These are phyloP conservation scores for Perdix hodgsoniae DNA, from an alignment of 2,797 vertebrate genomes.

Conservation along the genomic window DNA sequence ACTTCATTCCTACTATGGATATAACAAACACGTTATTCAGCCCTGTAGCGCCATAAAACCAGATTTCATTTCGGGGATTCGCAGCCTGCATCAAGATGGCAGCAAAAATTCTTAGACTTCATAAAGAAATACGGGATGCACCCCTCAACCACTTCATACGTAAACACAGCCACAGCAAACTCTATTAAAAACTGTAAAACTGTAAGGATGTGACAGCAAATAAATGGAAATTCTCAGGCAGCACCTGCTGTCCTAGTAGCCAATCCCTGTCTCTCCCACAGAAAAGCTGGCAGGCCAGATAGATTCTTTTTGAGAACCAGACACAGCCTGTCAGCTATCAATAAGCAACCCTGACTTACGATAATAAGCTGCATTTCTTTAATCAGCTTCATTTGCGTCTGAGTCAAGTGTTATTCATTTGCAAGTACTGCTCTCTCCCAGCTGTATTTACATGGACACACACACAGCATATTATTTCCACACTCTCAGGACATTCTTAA, in stretches of 20 bases:
- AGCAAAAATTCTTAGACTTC: neutral
- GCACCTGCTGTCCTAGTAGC: constrained; percentile 54
- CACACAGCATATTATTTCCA: neutral
- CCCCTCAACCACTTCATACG: neutral
- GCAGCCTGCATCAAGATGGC: neutral
- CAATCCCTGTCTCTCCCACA: neutral
- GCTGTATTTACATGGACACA: constrained; percentile 33
- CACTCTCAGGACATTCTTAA: neutral
- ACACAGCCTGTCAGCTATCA: constrained; percentile 47
- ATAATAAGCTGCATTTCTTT: constrained; percentile 36
- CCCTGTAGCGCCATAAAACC: neutral
- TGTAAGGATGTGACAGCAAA: neutral
- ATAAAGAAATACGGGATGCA: neutral
- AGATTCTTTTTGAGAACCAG: constrained; percentile 55
- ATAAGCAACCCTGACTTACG: constrained; percentile 25
- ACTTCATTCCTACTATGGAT: neutral
- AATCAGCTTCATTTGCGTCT: constrained; percentile 32
- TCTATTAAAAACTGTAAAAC: neutral
- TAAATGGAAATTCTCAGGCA: constrained; percentile 12
- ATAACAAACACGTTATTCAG: neutral
- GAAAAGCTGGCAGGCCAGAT: constrained; percentile 15
- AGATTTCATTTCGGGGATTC: accelerated
- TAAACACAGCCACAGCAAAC: neutral
- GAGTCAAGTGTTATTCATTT: constrained; percentile 11
- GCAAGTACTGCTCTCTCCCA: constrained; percentile 39